These are phyloP conservation scores for Choreutis nemorana DNA, from an alignment of 2,888 invertebrate genomes.

Conservation along the genomic window DNA sequence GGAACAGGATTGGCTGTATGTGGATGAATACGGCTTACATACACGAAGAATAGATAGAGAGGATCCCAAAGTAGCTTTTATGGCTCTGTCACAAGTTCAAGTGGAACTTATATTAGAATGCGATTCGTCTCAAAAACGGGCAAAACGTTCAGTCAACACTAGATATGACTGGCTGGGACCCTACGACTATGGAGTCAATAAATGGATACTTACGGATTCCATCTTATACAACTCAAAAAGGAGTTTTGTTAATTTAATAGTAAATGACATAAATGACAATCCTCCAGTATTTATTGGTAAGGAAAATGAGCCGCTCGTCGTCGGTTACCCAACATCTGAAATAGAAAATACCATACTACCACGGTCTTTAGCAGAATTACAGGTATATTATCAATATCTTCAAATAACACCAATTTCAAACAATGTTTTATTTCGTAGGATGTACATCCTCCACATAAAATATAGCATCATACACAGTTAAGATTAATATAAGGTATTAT, in stretches of 20 bases:
- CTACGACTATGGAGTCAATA: constrained; percentile 39
- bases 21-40: constrained; percentile 40
- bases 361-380: constrained; percentile 42
- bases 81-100: constrained; percentile 55
- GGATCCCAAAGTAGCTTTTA: constrained; percentile 45
- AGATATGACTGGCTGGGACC: constrained; percentile 25
- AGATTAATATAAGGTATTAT: no score
- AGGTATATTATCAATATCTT: no score
- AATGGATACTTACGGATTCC: constrained; percentile 46
- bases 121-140: constrained; percentile 21
- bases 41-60: constrained; percentile 47
- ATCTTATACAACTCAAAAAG: constrained; percentile 38
- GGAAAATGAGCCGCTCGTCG: constrained; percentile 34
- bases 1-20: constrained; percentile 44
- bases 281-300: constrained; percentile 45
- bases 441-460: no score
- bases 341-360: constrained; percentile 43
- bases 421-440: no score
- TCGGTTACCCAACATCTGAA: constrained; percentile 52
- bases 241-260: constrained; percentile 52
- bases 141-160: constrained; percentile 26
- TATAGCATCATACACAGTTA: no score
- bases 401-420: no score
- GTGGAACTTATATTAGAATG: constrained; percentile 45
- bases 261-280: constrained; percentile 65